phyloP scores from a whole-genome alignment of 2,888 invertebrate genomes.

The Melieria omissa region DNA sequence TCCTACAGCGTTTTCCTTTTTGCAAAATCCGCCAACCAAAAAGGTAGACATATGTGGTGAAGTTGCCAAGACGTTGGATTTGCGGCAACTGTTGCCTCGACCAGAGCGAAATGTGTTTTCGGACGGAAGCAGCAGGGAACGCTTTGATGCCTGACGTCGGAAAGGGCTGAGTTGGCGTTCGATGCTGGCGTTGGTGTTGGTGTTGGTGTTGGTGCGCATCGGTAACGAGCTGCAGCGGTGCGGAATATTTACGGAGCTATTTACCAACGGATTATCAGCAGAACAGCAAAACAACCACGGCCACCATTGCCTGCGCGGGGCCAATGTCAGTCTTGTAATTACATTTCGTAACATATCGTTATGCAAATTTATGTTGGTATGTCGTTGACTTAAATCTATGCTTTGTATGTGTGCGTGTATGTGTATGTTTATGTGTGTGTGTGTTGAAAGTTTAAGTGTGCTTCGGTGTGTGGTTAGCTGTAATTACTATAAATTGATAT shows the following conservation, averaged over 20 bases:
- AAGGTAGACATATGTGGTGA: too few relatives aligned
- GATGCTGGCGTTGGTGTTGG: too few relatives aligned
- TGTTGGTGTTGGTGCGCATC: too few relatives aligned
- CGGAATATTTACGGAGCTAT: background rate
- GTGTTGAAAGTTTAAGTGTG: background rate
- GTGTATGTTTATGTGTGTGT: conserved; percentile 2
- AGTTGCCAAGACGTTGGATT: too few relatives aligned
- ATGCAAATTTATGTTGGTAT: conserved; percentile 2
- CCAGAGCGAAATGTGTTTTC: too few relatives aligned
- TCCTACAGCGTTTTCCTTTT: too few relatives aligned
- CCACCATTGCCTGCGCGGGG: background rate
- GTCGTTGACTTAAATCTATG: background rate
- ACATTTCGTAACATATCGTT: conserved; percentile 18
- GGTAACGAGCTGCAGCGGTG: background rate
- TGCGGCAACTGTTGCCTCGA: too few relatives aligned
- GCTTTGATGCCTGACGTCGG: too few relatives aligned
- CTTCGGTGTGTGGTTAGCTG: conserved; percentile 16
- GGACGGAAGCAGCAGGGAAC: too few relatives aligned
- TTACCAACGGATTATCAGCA: background rate
- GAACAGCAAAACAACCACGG: background rate
- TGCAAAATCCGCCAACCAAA: too few relatives aligned
- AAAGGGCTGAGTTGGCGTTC: too few relatives aligned
- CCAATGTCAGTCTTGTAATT: conserved; percentile 1
- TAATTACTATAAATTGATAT: conserved; percentile 29
- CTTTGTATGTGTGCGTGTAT: background rate